A percentile compares a stretch with the other conserved stretches of the same genome.
Conservation (phyloP, 2,888 invertebrate species). For the Boloria selene region DNA sequence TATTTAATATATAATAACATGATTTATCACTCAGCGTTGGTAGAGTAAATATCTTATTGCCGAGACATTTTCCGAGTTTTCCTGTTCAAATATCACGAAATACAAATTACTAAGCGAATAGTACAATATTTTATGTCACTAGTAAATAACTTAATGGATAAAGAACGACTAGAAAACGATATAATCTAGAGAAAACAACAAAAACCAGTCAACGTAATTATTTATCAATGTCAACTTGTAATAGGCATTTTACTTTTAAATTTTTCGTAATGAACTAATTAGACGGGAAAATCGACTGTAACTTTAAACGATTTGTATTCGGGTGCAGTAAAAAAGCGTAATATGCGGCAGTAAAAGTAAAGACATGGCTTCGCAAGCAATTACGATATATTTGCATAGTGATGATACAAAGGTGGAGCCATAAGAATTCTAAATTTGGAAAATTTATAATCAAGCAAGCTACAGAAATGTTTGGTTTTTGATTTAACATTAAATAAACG, state of each 20-base stretch:
- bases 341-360: conserved; percentile 48
- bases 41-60: too few species aligned
- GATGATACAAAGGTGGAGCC: too few species aligned
- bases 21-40: too few species aligned
- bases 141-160: conserved; percentile 1
- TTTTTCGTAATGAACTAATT: conserved; percentile 46
- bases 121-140: conserved; percentile 1
- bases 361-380: conserved; percentile 31
- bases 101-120: not conserved
- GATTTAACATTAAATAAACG: too few species aligned
- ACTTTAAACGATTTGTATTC: conserved; percentile 52
- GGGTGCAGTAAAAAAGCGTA: conserved; percentile 46
- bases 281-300: conserved; percentile 41
- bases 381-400: not conserved
- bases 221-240: conserved; percentile 21
- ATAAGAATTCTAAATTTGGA: too few species aligned
- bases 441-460: too few species aligned
- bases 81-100: not conserved
- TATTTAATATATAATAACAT: not conserved
- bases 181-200: conserved; percentile 18
- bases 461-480: too few species aligned
- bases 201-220: conserved; percentile 14
- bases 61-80: too few species aligned
- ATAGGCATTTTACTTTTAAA: conserved; percentile 5
- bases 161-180: conserved; percentile 17